Conservation (phyloP, 2,888 invertebrate species). For the Phortica okadai region DNA sequence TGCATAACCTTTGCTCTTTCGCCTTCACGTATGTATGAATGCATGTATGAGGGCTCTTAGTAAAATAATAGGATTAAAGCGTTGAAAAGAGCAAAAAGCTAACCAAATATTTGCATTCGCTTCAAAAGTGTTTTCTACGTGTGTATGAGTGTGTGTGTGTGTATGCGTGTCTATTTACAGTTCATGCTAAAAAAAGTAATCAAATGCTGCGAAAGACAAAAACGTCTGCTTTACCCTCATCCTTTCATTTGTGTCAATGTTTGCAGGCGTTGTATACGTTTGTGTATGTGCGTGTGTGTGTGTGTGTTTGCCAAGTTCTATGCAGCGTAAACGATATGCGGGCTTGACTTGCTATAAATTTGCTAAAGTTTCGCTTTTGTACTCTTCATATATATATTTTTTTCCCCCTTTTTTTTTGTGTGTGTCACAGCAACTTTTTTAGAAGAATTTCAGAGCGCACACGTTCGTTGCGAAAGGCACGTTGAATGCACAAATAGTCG, state of each 20-base stretch:
- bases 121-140: slow-evolving; percentile 30
- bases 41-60: slow-evolving; percentile 48
- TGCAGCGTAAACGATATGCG: slow-evolving; percentile 1
- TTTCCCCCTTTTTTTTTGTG: not conserved
- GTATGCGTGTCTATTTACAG: slow-evolving; percentile 33
- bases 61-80: slow-evolving; percentile 66
- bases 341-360: slow-evolving; percentile 24
- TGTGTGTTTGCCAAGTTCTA: slow-evolving; percentile 4
- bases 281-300: not conserved
- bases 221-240: not conserved
- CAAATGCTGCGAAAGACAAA: not conserved
- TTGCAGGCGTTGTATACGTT: not conserved
- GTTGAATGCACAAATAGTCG: no score
- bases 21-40: not conserved
- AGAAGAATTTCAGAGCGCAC: not conserved
- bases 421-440: not conserved
- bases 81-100: slow-evolving; percentile 44
- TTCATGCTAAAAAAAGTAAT: not conserved
- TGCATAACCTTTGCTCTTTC: not conserved
- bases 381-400: not conserved
- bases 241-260: not conserved
- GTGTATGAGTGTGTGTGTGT: slow-evolving; percentile 17
- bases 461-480: not conserved
- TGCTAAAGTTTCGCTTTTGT: not conserved
- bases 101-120: slow-evolving; percentile 47